Percentiles rank a stretch among this genome's conserved stretches.
These are phyloP conservation scores for Salticus scenicus DNA, from an alignment of 2,888 invertebrate genomes.

Conservation along the genomic window DNA sequence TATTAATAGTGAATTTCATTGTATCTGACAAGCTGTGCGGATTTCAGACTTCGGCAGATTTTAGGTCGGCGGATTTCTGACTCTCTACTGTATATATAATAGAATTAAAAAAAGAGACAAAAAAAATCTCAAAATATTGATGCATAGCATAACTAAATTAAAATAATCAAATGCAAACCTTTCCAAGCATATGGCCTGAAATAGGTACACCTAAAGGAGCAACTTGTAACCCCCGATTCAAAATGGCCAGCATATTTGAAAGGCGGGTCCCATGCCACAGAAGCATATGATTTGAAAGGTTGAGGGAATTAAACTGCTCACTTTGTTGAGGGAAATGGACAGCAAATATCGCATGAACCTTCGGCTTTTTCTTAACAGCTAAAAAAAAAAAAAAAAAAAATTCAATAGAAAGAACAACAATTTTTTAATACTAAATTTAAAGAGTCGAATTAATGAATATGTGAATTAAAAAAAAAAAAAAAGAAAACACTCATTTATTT, in stretches of 20 bases:
- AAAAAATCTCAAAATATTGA: too few relatives aligned
- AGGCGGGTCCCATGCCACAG: slow-evolving; percentile 79
- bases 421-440: too few relatives aligned
- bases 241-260: slow-evolving; percentile 78
- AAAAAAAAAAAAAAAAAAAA: neutral
- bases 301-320: slow-evolving; percentile 21
- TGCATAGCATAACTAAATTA: too few relatives aligned
- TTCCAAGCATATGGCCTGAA: slow-evolving; percentile 77
- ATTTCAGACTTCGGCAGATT: too few relatives aligned
- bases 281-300: slow-evolving; percentile 72
- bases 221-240: slow-evolving; percentile 77
- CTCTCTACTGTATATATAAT: too few relatives aligned
- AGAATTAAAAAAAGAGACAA: too few relatives aligned
- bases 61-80: too few relatives aligned
- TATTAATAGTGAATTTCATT: too few relatives aligned
- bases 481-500: too few relatives aligned
- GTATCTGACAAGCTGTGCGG: too few relatives aligned
- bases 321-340: slow-evolving; percentile 46
- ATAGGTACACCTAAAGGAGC: slow-evolving; percentile 77
- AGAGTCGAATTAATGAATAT: too few relatives aligned
- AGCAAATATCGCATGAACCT: slow-evolving; percentile 38
- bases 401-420: neutral
- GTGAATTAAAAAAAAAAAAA: too few relatives aligned
- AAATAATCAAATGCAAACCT: slow-evolving; percentile 73
- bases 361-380: slow-evolving; percentile 18